Evolutionary conservation across 2,113 vertebrate species (phyloP).

Genomic region (Anhinga rufa): DNA sequence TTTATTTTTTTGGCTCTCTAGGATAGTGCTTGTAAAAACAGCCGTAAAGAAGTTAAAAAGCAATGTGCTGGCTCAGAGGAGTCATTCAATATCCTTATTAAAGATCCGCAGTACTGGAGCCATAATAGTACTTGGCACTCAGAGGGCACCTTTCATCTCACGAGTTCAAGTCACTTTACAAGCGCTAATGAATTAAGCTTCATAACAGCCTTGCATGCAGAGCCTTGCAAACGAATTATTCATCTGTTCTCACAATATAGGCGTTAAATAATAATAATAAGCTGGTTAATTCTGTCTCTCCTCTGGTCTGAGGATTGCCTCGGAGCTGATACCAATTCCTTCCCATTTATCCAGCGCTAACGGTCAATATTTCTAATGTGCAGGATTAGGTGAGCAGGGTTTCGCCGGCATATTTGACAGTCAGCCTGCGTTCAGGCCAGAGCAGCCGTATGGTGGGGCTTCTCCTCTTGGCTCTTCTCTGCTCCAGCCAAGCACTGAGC

Average conservation of each 20-base stretch:
- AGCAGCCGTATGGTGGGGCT: not conserved
- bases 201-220: not conserved
- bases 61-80: constrained; percentile 34
- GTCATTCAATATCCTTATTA: constrained; percentile 31
- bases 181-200: constrained; percentile 44
- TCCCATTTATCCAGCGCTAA: not conserved
- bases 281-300: constrained; percentile 26
- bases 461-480: not conserved
- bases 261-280: constrained; percentile 54
- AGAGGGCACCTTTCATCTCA: constrained; percentile 51
- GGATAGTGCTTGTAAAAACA: constrained; percentile 7
- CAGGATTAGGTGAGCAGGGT: not conserved
- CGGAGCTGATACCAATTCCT: not conserved
- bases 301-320: not conserved
- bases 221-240: not conserved
- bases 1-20: not conserved
- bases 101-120: not conserved
- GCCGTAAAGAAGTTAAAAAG: constrained; percentile 26
- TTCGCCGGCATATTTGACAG: not conserved
- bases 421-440: not conserved
- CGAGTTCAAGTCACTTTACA: constrained; percentile 1
- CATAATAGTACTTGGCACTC: constrained; percentile 10
- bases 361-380: not conserved
- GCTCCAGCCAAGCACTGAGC: not conserved
- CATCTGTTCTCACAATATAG: not conserved